These are phyloP conservation scores for Empis stercorea DNA, from an alignment of 2,888 invertebrate species.

Conservation along the genomic window DNA sequence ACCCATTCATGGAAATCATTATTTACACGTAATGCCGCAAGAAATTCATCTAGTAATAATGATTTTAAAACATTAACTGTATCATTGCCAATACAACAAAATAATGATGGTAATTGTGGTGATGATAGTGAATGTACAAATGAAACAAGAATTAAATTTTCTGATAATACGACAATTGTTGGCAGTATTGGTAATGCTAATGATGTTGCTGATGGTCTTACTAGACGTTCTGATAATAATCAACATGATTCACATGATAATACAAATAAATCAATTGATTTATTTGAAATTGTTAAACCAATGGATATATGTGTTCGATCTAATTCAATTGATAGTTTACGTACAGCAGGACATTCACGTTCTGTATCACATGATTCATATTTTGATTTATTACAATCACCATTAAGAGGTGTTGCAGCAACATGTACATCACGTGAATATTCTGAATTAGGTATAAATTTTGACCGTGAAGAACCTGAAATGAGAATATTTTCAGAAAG, in stretches of 20 bases:
- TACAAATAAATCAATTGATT: constrained; percentile 31
- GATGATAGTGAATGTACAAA: background rate
- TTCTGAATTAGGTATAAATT: constrained; percentile 71
- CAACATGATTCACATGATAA: background rate
- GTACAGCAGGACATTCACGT: constrained; percentile 38
- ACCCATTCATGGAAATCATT: constrained; percentile 37
- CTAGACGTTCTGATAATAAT: no score
- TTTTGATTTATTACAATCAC: constrained; percentile 52
- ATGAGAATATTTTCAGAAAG: constrained; percentile 83
- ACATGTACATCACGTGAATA: constrained; percentile 46
- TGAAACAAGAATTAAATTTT: background rate
- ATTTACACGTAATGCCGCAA: constrained; percentile 35
- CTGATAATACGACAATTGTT: no score
- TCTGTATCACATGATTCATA: constrained; percentile 90
- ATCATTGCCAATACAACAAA: constrained; percentile 14
- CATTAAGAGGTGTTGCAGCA: constrained; percentile 31
- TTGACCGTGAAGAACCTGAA: constrained; percentile 74
- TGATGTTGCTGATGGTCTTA: no score
- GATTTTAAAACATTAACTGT: constrained; percentile 19
- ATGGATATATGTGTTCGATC: constrained; percentile 35
- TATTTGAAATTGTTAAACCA: constrained; percentile 31
- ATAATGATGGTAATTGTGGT: constrained; percentile 18
- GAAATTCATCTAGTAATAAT: constrained; percentile 26
- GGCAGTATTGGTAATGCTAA: no score
- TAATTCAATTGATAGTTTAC: constrained; percentile 35